phyloP scores from a whole-genome alignment of 2,113 vertebrate genomes.

The Theropithecus gelada region DNA sequence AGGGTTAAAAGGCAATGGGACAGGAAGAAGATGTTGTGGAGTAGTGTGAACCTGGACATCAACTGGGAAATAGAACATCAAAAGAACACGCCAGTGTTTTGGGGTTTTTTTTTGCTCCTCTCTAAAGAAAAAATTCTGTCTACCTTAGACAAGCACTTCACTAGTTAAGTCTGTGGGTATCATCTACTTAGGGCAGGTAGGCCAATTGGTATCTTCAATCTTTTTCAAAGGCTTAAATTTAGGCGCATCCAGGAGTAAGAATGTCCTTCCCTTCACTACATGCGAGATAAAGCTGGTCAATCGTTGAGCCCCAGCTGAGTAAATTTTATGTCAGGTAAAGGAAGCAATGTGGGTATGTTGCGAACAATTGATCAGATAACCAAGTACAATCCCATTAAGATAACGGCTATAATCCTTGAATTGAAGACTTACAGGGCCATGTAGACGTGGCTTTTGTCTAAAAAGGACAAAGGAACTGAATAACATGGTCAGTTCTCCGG shows the following conservation, averaged over 20 bases:
- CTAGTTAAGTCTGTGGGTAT: neutral
- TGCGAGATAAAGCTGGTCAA: slow-evolving; percentile 47
- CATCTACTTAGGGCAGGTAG: neutral
- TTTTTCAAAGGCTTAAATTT: slow-evolving; percentile 51
- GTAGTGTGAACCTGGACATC: neutral
- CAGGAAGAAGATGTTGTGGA: neutral
- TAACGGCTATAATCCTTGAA: slow-evolving; percentile 50
- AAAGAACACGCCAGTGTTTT: neutral
- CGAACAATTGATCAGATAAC: slow-evolving; percentile 63
- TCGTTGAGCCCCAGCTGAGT: neutral
- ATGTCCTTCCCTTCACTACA: neutral
- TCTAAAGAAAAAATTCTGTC: neutral
- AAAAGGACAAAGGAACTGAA: slow-evolving; percentile 59
- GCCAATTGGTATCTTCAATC: neutral
- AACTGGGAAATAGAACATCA: neutral
- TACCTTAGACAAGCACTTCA: neutral
- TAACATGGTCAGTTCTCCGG: slow-evolving; percentile 23
- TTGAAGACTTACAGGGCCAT: slow-evolving; percentile 18
- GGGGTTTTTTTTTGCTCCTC: neutral
- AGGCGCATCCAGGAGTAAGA: neutral
- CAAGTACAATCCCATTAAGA: slow-evolving; percentile 66
- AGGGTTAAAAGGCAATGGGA: neutral
- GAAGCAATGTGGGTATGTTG: slow-evolving; percentile 41
- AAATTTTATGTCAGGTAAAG: slow-evolving; percentile 54
- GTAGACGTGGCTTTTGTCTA: slow-evolving; percentile 48